A percentile compares a stretch with the other conserved stretches of the same genome.
Evolutionary conservation across 2,113 vertebrate species (phyloP).

Genomic region (Myanophis thanlyinensis): DNA sequence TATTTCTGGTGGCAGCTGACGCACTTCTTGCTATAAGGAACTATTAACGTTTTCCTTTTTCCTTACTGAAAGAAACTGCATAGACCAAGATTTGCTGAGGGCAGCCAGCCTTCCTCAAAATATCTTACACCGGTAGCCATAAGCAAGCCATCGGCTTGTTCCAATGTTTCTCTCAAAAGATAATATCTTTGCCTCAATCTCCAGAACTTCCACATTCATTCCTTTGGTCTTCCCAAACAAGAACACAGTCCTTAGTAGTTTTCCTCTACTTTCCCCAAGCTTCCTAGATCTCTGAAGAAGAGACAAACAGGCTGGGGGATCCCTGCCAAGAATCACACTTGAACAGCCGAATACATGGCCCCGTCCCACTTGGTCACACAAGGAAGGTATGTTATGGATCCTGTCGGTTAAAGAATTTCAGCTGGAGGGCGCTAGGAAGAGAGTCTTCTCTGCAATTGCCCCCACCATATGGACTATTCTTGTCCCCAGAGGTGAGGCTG

Average conservation of each 20-base stretch:
- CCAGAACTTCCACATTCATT: neutral
- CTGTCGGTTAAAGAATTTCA: neutral
- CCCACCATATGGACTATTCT: neutral
- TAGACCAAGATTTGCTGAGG: neutral
- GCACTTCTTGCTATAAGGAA: neutral
- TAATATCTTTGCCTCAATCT: neutral
- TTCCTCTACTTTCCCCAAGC: neutral
- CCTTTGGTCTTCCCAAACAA: neutral
- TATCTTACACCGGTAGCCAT: neutral
- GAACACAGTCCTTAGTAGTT: neutral
- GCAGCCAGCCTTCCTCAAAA: neutral
- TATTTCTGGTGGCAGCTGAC: neutral
- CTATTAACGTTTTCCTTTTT: too few species aligned
- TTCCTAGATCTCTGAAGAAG: neutral
- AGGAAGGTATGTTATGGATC: neutral
- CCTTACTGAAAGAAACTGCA: neutral
- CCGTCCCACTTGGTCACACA: neutral
- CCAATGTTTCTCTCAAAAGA: neutral
- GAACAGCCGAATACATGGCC: neutral
- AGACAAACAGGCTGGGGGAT: neutral
- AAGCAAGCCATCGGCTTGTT: too few species aligned
- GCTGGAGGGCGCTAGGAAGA: neutral
- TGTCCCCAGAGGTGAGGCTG: neutral
- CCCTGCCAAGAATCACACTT: neutral
- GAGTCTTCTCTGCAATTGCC: neutral